Conservation (phyloP, 2,888 invertebrate genomes). For the Apamea sordens region DNA sequence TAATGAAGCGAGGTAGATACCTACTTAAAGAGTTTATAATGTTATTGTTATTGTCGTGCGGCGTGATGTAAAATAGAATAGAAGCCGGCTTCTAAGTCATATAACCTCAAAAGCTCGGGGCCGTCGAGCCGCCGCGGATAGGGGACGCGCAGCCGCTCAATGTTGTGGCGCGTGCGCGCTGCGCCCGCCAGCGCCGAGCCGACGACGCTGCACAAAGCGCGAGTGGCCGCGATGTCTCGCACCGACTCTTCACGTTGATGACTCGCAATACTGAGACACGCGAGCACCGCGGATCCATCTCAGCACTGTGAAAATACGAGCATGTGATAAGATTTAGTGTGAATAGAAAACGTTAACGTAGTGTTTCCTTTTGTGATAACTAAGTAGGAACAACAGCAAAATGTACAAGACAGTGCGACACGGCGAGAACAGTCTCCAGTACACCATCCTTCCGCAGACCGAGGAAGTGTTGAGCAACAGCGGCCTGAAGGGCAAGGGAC, state of each 20-base stretch:
- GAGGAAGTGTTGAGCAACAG: constrained; percentile 92
- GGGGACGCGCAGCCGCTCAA: constrained; percentile 87
- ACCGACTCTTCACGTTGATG: constrained; percentile 77
- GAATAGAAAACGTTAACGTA: constrained; percentile 74
- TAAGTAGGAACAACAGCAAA: constrained; percentile 75
- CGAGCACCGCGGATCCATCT: constrained; percentile 68
- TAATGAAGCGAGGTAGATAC: constrained; percentile 68
- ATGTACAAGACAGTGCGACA: constrained; percentile 95
- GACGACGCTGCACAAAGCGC: constrained; percentile 85
- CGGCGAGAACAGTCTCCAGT: constrained; percentile 93
- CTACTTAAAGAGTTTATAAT: constrained; percentile 74
- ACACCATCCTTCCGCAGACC: constrained; percentile 93
- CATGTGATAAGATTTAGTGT: constrained; percentile 83
- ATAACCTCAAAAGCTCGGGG: constrained; percentile 88
- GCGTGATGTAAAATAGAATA: constrained; percentile 77
- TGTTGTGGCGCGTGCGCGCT: constrained; percentile 87
- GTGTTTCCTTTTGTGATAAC: constrained; percentile 82
- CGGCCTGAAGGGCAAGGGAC: constrained; percentile 89
- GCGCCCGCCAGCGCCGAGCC: constrained; percentile 64
- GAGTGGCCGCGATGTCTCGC: constrained; percentile 80
- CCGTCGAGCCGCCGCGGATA: constrained; percentile 73
- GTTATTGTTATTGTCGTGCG: constrained; percentile 84
- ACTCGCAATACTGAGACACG: constrained; percentile 72
- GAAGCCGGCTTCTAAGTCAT: constrained; percentile 84
- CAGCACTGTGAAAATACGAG: constrained; percentile 76